phyloP scores from a whole-genome alignment of 2,797 vertebrate genomes.

The Alexandromys oeconomus region DNA sequence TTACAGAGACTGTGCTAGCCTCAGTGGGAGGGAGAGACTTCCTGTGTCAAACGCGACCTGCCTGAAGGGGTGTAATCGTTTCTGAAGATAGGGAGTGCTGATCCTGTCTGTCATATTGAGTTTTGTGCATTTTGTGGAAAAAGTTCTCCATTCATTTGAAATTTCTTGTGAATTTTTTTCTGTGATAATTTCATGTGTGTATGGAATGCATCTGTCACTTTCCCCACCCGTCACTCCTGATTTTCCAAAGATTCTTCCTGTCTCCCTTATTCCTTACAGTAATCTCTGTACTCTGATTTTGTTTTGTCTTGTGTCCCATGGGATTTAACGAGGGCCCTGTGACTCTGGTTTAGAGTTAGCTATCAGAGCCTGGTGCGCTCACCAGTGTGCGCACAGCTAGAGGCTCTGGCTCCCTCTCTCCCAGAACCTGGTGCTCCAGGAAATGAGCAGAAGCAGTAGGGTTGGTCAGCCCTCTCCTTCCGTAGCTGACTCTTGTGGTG shows the following conservation, averaged over 20 bases:
- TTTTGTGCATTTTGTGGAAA: constrained; percentile 18
- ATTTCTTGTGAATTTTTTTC: neutral
- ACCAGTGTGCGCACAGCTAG: neutral
- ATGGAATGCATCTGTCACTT: neutral
- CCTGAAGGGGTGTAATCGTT: constrained; percentile 8
- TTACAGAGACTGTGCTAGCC: neutral
- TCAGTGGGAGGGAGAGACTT: neutral
- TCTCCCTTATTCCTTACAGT: neutral
- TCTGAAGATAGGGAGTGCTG: constrained; percentile 44
- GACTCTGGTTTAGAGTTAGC: neutral
- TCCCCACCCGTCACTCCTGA: too few relatives aligned
- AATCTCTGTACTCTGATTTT: too few relatives aligned
- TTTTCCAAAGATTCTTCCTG: too few relatives aligned
- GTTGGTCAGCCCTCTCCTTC: neutral
- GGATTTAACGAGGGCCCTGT: neutral
- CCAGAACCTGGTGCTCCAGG: neutral
- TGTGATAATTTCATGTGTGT: neutral
- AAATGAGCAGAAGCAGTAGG: neutral
- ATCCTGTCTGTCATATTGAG: constrained; percentile 36
- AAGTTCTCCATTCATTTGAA: constrained; percentile 21
- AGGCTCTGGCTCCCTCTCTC: neutral
- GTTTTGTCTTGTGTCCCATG: neutral
- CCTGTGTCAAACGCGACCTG: constrained; percentile 24
- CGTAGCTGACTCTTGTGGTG: neutral
- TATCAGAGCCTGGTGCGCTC: neutral